Conservation (phyloP, 2,113 vertebrate species). For the Meriones unguiculatus region DNA sequence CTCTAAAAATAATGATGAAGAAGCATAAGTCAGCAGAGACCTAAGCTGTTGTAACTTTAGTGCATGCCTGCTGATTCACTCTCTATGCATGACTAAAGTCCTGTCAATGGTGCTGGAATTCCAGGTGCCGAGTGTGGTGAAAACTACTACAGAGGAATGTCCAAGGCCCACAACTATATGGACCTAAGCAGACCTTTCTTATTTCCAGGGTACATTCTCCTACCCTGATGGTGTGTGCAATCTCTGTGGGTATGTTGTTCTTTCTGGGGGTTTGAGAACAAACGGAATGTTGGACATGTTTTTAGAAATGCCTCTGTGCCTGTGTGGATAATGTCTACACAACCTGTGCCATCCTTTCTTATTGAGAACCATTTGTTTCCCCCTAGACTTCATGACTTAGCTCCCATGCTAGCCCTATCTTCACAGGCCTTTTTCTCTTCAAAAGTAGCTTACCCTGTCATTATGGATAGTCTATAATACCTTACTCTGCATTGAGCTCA, state of each 20-base stretch:
- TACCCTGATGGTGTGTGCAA: background rate
- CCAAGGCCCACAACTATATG: no score
- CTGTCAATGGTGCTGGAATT: background rate
- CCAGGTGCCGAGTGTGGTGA: fast-evolving
- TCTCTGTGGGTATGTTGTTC: background rate
- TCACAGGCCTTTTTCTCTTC: background rate
- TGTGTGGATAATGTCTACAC: background rate
- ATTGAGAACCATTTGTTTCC: background rate
- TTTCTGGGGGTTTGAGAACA: background rate
- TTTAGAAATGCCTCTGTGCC: background rate
- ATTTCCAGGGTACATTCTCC: background rate
- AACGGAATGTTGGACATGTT: background rate
- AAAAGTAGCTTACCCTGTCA: background rate
- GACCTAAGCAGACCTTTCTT: background rate
- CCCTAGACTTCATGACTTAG: background rate
- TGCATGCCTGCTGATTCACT: slow-evolving; percentile 25
- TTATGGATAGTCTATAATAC: background rate
- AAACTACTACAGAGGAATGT: background rate
- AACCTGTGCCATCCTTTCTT: background rate
- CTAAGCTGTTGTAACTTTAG: slow-evolving; percentile 52
- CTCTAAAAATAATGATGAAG: background rate
- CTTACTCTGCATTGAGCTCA: background rate
- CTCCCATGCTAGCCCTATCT: background rate
- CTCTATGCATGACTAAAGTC: background rate
- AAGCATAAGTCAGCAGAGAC: background rate